A percentile compares a stretch with the other conserved stretches of the same genome.
phyloP scores from a whole-genome alignment of 2,113 vertebrate genomes.

The Larimichthys crocea region DNA sequence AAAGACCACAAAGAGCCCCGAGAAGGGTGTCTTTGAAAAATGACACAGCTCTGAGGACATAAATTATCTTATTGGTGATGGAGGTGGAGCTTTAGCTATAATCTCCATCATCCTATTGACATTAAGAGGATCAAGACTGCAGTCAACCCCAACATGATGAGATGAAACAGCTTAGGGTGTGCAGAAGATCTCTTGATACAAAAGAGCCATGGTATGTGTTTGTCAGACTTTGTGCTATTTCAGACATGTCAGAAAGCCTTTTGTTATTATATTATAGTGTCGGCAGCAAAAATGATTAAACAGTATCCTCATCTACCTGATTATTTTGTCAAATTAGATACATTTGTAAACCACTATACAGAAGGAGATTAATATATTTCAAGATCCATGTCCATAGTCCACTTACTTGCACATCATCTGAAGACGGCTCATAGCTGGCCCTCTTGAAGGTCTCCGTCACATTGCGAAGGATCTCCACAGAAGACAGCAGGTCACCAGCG shows the following conservation, averaged over 20 bases:
- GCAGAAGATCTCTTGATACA: constrained; percentile 65
- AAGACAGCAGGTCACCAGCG: constrained; percentile 95
- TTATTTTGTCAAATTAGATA: neutral
- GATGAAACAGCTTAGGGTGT: constrained; percentile 69
- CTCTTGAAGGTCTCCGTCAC: constrained; percentile 98
- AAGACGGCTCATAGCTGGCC: constrained; percentile 96
- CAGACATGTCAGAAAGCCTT: neutral
- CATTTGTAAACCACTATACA: neutral
- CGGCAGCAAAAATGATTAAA: neutral
- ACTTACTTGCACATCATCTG: constrained; percentile 97
- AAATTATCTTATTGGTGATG: constrained; percentile 73
- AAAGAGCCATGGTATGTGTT: constrained; percentile 48
- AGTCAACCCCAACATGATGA: constrained; percentile 67
- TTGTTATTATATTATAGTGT: neutral
- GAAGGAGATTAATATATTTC: neutral
- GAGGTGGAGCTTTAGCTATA: constrained; percentile 73
- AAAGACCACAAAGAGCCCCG: constrained; percentile 34
- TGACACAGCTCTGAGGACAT: constrained; percentile 62
- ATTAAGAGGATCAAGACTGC: constrained; percentile 79
- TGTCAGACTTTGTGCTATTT: constrained; percentile 50
- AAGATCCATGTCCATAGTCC: neutral
- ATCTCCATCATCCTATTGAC: constrained; percentile 81
- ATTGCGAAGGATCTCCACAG: constrained; percentile 98
- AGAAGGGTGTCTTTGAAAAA: constrained; percentile 62
- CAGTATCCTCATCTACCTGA: neutral